These are phyloP conservation scores for Leucoraja erinaceus DNA, from an alignment of 2,113 vertebrate genomes.

Conservation along the genomic window DNA sequence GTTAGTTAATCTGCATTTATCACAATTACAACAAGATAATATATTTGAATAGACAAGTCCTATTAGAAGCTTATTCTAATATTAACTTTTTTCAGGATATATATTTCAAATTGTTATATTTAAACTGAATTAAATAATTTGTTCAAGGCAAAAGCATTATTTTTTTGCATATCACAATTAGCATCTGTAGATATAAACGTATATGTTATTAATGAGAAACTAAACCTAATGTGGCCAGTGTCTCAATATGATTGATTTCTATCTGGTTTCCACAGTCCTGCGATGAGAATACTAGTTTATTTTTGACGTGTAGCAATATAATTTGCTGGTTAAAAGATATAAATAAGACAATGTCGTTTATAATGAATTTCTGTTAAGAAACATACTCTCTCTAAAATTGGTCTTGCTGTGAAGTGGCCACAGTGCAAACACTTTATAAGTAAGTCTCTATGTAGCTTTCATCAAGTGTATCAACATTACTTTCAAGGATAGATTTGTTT, in stretches of 20 bases:
- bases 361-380: background rate
- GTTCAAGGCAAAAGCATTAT: background rate
- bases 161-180: background rate
- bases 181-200: background rate
- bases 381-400: background rate
- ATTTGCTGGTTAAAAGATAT: background rate
- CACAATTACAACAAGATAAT: constrained; percentile 4
- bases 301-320: background rate
- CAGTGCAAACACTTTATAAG: background rate
- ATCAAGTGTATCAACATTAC: background rate
- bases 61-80: background rate
- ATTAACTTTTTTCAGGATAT: background rate
- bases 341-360: background rate
- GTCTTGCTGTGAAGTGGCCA: background rate
- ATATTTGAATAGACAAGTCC: background rate
- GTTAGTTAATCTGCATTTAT: constrained; percentile 11
- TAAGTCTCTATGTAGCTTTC: background rate
- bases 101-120: background rate
- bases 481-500: background rate
- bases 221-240: background rate
- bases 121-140: background rate
- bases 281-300: background rate
- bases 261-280: background rate
- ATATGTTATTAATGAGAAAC: background rate
- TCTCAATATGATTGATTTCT: background rate